Evolutionary conservation across 2,888 invertebrate species (phyloP).

Genomic region (Campopleginae sp.): DNA sequence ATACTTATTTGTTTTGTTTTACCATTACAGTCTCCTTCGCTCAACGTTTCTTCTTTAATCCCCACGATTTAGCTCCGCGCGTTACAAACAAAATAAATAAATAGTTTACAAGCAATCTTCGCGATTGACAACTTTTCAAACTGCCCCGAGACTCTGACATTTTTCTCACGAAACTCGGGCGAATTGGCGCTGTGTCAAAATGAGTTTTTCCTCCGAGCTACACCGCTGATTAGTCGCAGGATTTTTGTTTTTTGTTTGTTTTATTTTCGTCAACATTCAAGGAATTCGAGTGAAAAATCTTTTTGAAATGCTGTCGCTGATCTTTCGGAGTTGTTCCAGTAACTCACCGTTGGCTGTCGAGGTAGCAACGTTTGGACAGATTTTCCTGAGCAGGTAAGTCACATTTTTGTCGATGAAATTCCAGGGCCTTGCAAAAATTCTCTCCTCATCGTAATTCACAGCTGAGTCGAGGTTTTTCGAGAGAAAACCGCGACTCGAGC

Average conservation of each 20-base stretch:
- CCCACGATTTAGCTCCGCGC: neutral
- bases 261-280: neutral
- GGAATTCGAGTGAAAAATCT: neutral
- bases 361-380: slow-evolving; percentile 48
- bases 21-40: slow-evolving; percentile 26
- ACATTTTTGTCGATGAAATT: neutral
- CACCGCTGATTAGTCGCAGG: neutral
- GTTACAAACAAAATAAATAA: neutral
- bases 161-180: neutral
- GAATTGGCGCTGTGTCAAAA: slow-evolving; percentile 1
- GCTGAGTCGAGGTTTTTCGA: slow-evolving; percentile 56
- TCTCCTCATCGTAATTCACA: slow-evolving; percentile 17
- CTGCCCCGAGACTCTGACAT: slow-evolving; percentile 22
- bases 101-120: neutral
- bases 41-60: slow-evolving; percentile 15
- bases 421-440: neutral
- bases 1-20: slow-evolving; percentile 39
- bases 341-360: slow-evolving; percentile 44
- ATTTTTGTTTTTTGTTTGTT: slow-evolving; percentile 1
- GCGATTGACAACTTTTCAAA: neutral
- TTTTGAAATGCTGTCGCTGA: slow-evolving; percentile 36
- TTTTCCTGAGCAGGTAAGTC: slow-evolving; percentile 47
- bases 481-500: neutral
- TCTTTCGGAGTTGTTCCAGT: slow-evolving; percentile 41
- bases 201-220: neutral